phyloP scores from a whole-genome alignment of 1,140 invertebrate species.

The Colletes latitarsis region DNA sequence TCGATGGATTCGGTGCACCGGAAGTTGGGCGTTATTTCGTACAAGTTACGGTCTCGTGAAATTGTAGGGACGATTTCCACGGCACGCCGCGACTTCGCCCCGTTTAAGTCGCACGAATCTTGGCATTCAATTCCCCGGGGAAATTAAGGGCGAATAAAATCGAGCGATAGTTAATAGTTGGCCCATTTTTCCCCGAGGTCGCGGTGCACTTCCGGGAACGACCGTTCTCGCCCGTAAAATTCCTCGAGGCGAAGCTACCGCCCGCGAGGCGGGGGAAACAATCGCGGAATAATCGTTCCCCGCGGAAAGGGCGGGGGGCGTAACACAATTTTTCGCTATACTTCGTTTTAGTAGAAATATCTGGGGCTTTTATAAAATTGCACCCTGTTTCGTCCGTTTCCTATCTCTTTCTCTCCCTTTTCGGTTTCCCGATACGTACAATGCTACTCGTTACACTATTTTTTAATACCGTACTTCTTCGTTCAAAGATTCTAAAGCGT shows the following conservation, averaged over 20 bases:
- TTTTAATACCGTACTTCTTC: too few species aligned
- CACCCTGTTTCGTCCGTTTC: not conserved
- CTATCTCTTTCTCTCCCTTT: not conserved
- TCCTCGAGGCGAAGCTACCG: conserved; percentile 1
- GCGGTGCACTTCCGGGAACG: conserved; percentile 2
- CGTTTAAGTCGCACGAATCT: conserved; percentile 9
- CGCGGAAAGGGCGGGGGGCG: not conserved
- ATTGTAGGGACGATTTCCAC: not conserved
- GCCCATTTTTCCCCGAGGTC: not conserved
- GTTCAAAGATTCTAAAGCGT: too few species aligned
- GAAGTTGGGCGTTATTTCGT: not conserved
- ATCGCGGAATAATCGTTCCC: conserved; percentile 34
- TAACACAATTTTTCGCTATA: conserved; percentile 37
- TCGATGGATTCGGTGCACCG: not conserved
- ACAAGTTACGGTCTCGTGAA: not conserved
- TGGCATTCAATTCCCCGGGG: conserved; percentile 25
- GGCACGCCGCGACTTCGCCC: not conserved
- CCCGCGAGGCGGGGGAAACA: not conserved
- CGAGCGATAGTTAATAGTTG: conserved; percentile 33
- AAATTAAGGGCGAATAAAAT: conserved; percentile 41
- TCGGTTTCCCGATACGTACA: too few species aligned
- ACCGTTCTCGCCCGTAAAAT: conserved; percentile 22
- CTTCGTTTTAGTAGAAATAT: conserved; percentile 43
- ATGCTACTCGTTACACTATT: too few species aligned
- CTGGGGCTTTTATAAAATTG: conserved; percentile 45